Evolutionary conservation across 1,140 invertebrate species (phyloP).

Genomic region (Drosophila aff.): DNA sequence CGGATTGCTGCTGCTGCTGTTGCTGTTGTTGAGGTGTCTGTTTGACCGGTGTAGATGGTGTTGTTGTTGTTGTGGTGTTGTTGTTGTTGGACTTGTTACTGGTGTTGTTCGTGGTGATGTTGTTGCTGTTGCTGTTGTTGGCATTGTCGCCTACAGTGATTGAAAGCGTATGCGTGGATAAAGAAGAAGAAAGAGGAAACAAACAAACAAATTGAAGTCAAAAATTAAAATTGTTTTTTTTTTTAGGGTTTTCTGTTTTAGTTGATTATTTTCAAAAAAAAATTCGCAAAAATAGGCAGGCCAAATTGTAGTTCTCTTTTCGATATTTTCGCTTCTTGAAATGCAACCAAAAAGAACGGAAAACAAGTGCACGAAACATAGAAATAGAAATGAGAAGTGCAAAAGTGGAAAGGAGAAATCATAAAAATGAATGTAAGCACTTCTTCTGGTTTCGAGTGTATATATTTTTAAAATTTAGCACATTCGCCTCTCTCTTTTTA

Average conservation of each 20-base stretch:
- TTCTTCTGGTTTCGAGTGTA: constrained; percentile 63
- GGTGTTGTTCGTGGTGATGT: constrained; percentile 45
- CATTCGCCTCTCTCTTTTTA: constrained; percentile 47
- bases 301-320: constrained; percentile 52
- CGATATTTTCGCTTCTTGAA: constrained; percentile 28
- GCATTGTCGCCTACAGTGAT: constrained; percentile 76
- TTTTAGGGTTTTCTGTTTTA: constrained; percentile 14
- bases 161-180: constrained; percentile 77
- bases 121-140: constrained; percentile 62
- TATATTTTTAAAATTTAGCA: constrained; percentile 71
- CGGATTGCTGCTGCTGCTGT: constrained; percentile 38
- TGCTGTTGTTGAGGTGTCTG: constrained; percentile 70
- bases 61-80: constrained; percentile 55
- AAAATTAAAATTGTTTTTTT: constrained; percentile 69
- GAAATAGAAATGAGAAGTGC: constrained; percentile 66
- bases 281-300: constrained; percentile 65
- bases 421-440: constrained; percentile 64
- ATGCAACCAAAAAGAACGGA: constrained; percentile 14
- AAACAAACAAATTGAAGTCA: constrained; percentile 79
- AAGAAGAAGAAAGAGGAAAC: constrained; percentile 77
- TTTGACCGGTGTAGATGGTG: constrained; percentile 74
- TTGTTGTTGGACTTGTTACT: constrained; percentile 54
- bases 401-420: constrained; percentile 56
- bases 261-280: constrained; percentile 34
- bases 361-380: constrained; percentile 45